Conservation (phyloP, 1,140 invertebrate species). For the Tetramorium parvispinum region DNA sequence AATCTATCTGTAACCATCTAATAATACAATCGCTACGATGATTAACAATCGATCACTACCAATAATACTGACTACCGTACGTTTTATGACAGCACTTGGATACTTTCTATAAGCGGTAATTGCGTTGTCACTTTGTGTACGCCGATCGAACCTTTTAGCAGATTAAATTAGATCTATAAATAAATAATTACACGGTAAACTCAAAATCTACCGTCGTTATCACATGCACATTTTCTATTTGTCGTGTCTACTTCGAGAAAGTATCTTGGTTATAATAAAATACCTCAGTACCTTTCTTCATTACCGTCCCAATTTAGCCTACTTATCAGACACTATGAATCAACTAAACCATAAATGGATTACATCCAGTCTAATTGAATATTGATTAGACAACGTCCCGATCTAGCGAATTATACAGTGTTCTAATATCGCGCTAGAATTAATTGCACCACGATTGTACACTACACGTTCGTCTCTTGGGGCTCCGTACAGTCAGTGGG, state of each 20-base stretch:
- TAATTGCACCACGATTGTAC: conserved; percentile 6
- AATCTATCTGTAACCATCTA: neutral
- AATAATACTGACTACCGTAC: neutral
- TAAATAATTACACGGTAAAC: neutral
- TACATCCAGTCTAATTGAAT: neutral
- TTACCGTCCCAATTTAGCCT: neutral
- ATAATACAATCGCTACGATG: conserved; percentile 2
- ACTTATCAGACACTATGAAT: neutral
- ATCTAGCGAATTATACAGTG: conserved; percentile 3
- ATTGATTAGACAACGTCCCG: neutral
- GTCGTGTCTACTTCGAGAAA: conserved; percentile 10
- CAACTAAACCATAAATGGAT: conserved; percentile 2
- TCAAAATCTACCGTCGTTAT: neutral
- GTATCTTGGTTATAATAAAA: conserved; percentile 4
- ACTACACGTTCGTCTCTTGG: conserved; percentile 70
- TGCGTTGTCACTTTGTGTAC: neutral
- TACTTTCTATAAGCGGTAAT: conserved; percentile 36
- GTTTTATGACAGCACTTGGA: conserved; percentile 32
- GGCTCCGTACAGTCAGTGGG: conserved; percentile 84
- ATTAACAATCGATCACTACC: conserved; percentile 3
- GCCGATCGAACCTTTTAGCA: conserved; percentile 2
- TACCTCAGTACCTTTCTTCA: neutral
- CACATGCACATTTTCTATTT: conserved; percentile 17
- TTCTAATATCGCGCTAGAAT: neutral
- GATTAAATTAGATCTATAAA: neutral